These are phyloP conservation scores for Eulacestoma nigropectus DNA, from an alignment of 2,113 vertebrate species.

Conservation along the genomic window DNA sequence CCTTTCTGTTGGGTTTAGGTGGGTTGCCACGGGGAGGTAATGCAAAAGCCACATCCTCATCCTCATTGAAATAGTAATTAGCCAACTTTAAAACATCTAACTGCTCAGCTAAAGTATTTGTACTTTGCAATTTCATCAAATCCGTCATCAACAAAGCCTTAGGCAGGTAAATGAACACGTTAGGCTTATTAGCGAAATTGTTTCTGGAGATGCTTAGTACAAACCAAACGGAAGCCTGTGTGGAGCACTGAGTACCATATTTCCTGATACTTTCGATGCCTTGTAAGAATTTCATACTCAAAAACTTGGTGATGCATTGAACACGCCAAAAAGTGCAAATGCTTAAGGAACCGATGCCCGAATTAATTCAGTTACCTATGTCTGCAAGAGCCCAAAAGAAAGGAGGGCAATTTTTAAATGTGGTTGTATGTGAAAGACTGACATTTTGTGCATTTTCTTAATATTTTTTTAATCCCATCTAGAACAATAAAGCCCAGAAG, in stretches of 20 bases:
- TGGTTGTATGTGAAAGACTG: not conserved
- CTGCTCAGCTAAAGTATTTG: not conserved
- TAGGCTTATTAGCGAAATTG: not conserved
- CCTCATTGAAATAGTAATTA: not conserved
- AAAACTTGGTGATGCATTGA: not conserved
- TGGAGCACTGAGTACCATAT: not conserved
- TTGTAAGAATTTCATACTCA: not conserved
- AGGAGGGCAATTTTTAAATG: not conserved
- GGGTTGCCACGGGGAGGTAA: not conserved
- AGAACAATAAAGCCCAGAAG: not conserved
- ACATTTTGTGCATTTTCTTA: not conserved
- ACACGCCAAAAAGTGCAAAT: not conserved
- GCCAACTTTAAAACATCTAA: not conserved
- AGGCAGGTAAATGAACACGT: fast-evolving
- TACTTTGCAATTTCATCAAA: not conserved
- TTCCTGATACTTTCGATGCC: not conserved
- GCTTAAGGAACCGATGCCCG: fast-evolving
- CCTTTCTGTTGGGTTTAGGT: not conserved
- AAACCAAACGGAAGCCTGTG: not conserved
- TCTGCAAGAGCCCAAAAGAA: not conserved
- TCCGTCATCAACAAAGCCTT: not conserved
- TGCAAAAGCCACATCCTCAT: not conserved
- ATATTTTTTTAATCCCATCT: not conserved
- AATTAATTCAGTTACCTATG: not conserved
- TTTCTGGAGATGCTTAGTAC: not conserved